A percentile compares a stretch with the other conserved stretches of the same genome.
These are phyloP conservation scores for Anthoscopus minutus DNA, from an alignment of 2,113 vertebrate genomes.

Conservation along the genomic window DNA sequence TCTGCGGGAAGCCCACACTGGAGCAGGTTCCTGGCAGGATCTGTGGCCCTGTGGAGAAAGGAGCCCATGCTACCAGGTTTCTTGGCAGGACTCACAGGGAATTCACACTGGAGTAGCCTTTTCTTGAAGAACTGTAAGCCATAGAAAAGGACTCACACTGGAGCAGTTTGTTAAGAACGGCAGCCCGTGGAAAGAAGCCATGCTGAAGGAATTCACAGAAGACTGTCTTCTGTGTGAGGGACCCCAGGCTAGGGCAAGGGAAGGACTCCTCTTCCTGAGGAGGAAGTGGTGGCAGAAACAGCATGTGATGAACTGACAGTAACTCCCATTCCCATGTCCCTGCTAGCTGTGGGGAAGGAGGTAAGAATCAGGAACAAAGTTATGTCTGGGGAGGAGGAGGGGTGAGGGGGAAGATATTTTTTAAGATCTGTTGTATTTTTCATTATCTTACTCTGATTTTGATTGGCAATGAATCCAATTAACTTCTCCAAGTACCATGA, in stretches of 20 bases:
- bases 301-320: neutral
- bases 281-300: neutral
- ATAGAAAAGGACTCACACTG: accelerated
- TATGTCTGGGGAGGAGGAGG: accelerated
- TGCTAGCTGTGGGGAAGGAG: neutral
- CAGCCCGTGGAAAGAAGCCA: neutral
- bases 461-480: neutral
- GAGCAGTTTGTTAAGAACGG: neutral
- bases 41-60: neutral
- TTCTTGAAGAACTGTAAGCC: neutral
- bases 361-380: neutral
- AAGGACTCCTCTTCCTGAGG: neutral
- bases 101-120: neutral
- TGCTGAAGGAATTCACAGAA: neutral
- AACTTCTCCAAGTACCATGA: neutral
- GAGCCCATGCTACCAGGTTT: neutral
- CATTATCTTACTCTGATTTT: neutral
- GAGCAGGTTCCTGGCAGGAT: neutral
- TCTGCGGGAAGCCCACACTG: neutral
- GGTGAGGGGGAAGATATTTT: neutral
- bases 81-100: too few relatives aligned
- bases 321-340: accelerated
- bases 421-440: neutral
- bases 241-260: neutral
- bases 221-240: neutral